Evolutionary conservation across 2,888 invertebrate species (phyloP).

Genomic region (Tanypteryx hageni): DNA sequence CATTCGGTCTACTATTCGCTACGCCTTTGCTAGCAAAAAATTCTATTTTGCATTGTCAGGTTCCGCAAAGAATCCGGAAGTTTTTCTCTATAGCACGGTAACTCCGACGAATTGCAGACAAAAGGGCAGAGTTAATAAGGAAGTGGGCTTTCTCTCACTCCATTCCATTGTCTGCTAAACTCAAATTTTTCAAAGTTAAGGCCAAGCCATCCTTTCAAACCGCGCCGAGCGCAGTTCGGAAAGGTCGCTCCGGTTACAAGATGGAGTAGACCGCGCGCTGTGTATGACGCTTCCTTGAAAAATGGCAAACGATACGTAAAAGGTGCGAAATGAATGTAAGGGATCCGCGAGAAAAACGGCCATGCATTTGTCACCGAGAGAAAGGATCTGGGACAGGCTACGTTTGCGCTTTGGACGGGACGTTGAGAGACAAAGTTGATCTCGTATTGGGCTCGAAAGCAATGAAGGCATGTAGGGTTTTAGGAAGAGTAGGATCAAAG

Average conservation of each 20-base stretch:
- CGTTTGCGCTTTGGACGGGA: not conserved
- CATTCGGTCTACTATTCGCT: not conserved
- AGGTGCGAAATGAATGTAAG: slow-evolving; percentile 6
- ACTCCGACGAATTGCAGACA: not conserved
- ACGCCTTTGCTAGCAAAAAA: not conserved
- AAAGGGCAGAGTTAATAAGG: not conserved
- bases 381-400: not conserved
- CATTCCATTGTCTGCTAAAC: not conserved
- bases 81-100: not conserved
- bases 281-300: not conserved
- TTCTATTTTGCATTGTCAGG: not conserved
- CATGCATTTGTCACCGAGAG: not conserved
- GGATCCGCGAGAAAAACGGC: slow-evolving; percentile 8
- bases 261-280: not conserved
- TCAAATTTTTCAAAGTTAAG: slow-evolving; percentile 4
- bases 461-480: not conserved
- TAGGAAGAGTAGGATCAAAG: not conserved
- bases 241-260: not conserved
- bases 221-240: not conserved
- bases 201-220: not conserved
- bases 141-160: not conserved
- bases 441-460: not conserved
- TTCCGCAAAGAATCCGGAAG: not conserved
- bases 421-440: slow-evolving; percentile 7
- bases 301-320: not conserved